Base-by-base conservation (phyloP, 1,140 invertebrate genomes). In the Onthophagus taurus region DNA sequence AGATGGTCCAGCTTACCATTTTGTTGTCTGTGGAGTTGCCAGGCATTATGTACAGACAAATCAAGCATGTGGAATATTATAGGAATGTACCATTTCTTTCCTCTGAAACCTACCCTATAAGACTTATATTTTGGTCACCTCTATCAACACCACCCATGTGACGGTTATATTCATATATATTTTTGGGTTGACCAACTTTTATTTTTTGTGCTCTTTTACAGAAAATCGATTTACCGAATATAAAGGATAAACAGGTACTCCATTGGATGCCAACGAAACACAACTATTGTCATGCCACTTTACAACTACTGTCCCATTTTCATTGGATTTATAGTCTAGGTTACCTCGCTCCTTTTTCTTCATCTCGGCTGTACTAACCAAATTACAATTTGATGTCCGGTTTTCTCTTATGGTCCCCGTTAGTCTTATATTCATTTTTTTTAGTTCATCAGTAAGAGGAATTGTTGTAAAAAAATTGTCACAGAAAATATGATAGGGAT, bases 31-130 rank as follows among this genome's bases (percentile, higher is more conserved):
- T 45, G 35, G 11, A 45, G 21, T 21, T 39, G 26, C 44, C 23
- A 31, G 4, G 19, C 33, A 36, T 45, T 45, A 39, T 45, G 21
- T 38, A 31, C 34, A 14, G 33, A 7, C 31, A 44, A 14, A 35
- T 44, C 31, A 5, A 44, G 21, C 6, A 17, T 12, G 43, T 61
- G 50, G 9, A 18, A 26, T 29, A 61, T 29, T n/a, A 64, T 34
- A 16, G 57, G 51, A 42, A 52, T 56, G 47, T 56, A 63, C 58
- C 55, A 59, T 51, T 63, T 63, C 41, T 63, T 63, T 31, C 53
- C 58, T 19, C 57, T 31, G 14, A 63, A n/a, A 37, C 12, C 2
- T 20, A 7, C 14, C 53, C 11, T 39, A 62, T 61, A 19, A 54
- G 31, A 41, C 45, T 49, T 44, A 63, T 52, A 36, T 63, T 61